Base-by-base conservation (phyloP, 2,113 vertebrate genomes). In the Lontra canadensis region DNA sequence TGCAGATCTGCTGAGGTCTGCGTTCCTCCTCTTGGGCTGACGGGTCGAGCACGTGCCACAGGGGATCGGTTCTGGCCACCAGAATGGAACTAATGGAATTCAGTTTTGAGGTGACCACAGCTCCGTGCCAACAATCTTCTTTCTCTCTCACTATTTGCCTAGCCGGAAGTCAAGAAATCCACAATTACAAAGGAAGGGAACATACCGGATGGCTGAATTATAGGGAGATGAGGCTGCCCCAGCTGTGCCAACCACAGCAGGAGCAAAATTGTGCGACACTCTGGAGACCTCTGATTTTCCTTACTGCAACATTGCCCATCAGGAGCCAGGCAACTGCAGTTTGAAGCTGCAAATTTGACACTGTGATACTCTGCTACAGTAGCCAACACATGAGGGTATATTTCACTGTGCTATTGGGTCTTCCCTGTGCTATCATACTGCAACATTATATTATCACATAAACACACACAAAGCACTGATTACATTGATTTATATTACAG, bases 201-300 rank as follows among this genome's bases (percentile, higher is more conserved):
- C 20, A n/a, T 23, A 14, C 15, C 0, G 0, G 6, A 15, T n/a
- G 15, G 29, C 25, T 42, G 47, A 59, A 2, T 14, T 1, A 18
- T 8, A 20, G 73, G 11, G 4, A 42, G 47, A 17, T 17, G 36
- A 17, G 25, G 31, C n/a, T 23, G 18, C 49, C 3, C 3, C 23
- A 17, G 4, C 44, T 44, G 6, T 0, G 4, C 36, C n/a, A 47
- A 25, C 12, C 47, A 26, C 0, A 5, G 86, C 13, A 65, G 76
- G 31, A 52, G 49, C 47, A 17, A 61, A 52, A 7, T 0, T 3
- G 10, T 14, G 31, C 11, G 7, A 42, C 11, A 0, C 59, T n/a
- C 6, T 1, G 15, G n/a, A 44, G 31, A 29, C 6, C 21, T 39
- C 92, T 67, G 31, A 34, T 39, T 26, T 39, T 0, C 55, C 29